Base-by-base conservation (phyloP, 1,140 invertebrate genomes). In the Drosophila pseudoobscura region DNA sequence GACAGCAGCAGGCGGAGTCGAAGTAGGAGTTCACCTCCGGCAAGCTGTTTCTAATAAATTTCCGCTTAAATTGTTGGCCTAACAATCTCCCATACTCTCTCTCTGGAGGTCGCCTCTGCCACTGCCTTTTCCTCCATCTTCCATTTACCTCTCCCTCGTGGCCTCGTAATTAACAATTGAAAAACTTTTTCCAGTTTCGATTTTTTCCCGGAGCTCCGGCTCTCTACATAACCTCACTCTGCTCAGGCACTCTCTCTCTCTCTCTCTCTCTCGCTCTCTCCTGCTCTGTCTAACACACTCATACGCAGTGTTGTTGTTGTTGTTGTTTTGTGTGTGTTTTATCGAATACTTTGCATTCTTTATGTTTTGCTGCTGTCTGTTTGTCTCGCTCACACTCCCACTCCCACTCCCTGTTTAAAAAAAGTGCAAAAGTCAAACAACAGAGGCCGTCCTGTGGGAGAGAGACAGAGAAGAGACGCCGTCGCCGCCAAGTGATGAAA, bases 381-480 rank as follows among this genome's bases (percentile, higher is more conserved):
- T 45, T 72, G 39, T 53, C 31, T 46, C 39, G n/a, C 26, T 31
- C 52, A 51, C 64, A 57, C 53, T 5, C 11, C 35, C 11, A 13
- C 35, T 39, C 11, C 11, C 4, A 26, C 11, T 61, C 59, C 29
- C 45, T 31, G 41, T 39, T 13, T 13, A 39, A 39, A 35, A 52
- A 70, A 78, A 87, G 83, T 88, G 83, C 69, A 79, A 88, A 88
- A 88, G 83, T 88, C 83, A 88, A 88, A 88, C 83, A 88, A 79
- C 68, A 79, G 35, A 39, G 35, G 11, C 4, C 35, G 8, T 11
- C 35, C 11, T 39, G 11, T 39, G 35, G 35, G 75, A 76, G 68
- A 80, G 75, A 75, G 68, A 69, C 61, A 69, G 56, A 69, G 52
- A 50, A 55, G 66, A 39, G 11, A 39, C 13, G 58, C 63, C 45